Conservation (phyloP, 2,888 invertebrate genomes). For the Epinotia ramella region DNA sequence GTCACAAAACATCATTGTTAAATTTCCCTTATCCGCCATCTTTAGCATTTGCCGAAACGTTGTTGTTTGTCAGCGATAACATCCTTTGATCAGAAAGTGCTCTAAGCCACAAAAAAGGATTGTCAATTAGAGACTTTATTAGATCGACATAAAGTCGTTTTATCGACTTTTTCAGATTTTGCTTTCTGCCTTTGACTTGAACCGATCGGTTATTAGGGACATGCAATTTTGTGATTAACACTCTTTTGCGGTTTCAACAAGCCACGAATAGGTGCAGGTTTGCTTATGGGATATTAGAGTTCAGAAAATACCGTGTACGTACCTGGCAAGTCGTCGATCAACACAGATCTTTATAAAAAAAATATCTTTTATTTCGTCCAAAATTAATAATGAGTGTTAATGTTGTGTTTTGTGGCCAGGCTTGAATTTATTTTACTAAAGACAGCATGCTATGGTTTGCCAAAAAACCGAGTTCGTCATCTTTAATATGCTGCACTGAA, state of each 20-base stretch:
- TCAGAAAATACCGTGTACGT: not conserved
- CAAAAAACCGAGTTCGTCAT: too few relatives aligned
- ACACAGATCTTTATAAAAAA: not conserved
- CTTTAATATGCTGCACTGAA: not conserved
- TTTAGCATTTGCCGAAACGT: slow-evolving; percentile 21
- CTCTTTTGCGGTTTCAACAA: slow-evolving; percentile 43
- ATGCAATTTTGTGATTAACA: slow-evolving; percentile 46
- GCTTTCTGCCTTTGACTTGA: slow-evolving; percentile 16
- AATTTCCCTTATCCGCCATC: slow-evolving; percentile 22
- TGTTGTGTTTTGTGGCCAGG: too few relatives aligned
- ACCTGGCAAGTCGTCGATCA: not conserved
- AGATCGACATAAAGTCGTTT: not conserved
- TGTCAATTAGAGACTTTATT: not conserved
- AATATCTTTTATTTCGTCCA: not conserved
- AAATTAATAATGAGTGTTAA: too few relatives aligned
- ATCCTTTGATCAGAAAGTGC: not conserved
- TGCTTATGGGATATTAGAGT: slow-evolving; percentile 8
- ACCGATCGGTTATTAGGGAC: slow-evolving; percentile 41
- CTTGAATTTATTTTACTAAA: too few relatives aligned
- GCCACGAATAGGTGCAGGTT: slow-evolving; percentile 7
- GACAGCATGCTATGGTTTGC: not conserved
- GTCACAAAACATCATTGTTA: slow-evolving; percentile 28
- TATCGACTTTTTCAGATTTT: not conserved
- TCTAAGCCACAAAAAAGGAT: not conserved
- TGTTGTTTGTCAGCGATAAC: slow-evolving; percentile 32